A percentile compares a stretch with the other conserved stretches of the same genome.
Conservation (phyloP, 2,888 invertebrate species). For the Lepidochrysops patricia region DNA sequence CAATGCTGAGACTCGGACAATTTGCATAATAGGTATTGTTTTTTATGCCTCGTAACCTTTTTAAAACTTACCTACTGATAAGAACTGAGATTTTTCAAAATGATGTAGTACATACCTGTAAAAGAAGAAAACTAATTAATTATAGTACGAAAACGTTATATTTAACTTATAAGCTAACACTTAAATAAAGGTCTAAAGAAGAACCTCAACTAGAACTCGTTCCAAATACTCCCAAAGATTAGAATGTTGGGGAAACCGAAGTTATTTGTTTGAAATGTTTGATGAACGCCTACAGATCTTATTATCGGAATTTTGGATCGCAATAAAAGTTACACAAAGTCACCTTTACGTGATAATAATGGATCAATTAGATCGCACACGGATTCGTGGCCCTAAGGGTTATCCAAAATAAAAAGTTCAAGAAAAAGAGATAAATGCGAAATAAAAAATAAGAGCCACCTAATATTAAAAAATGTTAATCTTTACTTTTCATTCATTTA, state of each 20-base stretch:
- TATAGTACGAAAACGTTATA: too few species aligned
- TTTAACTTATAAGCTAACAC: too few species aligned
- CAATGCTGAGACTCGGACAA: too few species aligned
- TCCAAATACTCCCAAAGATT: background rate
- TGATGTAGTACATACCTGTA: background rate
- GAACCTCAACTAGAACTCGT: too few species aligned
- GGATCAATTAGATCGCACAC: slow-evolving; percentile 1
- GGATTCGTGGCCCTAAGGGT: background rate
- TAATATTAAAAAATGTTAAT: too few species aligned
- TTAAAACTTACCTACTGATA: too few species aligned
- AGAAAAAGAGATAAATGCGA: background rate
- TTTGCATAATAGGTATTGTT: too few species aligned
- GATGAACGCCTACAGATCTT: background rate
- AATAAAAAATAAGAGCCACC: too few species aligned
- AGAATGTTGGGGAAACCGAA: background rate
- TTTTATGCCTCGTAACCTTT: too few species aligned
- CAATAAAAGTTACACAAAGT: background rate
- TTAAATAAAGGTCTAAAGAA: too few species aligned
- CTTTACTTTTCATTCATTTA: background rate
- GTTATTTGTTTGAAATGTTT: background rate
- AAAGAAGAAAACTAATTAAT: background rate
- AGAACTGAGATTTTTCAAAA: too few species aligned
- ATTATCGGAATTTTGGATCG: background rate
- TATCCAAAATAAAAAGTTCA: background rate
- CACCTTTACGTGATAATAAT: background rate